Conservation (phyloP, 1,140 invertebrate species). For the Trypoxylus dichotomus region DNA sequence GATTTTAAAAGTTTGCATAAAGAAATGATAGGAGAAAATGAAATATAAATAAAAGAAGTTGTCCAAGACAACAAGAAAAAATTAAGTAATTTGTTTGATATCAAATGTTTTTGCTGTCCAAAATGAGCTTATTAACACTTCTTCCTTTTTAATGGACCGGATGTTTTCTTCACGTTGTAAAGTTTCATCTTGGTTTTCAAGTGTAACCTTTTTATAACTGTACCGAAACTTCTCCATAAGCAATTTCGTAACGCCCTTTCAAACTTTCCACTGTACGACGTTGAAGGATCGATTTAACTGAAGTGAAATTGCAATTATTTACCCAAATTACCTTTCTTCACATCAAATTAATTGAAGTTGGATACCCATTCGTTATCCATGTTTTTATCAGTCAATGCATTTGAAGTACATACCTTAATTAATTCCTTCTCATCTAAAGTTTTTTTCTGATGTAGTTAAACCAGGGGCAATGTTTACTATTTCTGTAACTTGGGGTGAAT, state of each 20-base stretch:
- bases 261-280: neutral
- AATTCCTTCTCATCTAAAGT: constrained; percentile 35
- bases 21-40: no score
- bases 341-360: constrained; percentile 24
- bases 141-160: constrained; percentile 8
- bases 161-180: constrained; percentile 31
- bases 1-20: no score
- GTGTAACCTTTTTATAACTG: no score
- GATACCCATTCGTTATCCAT: constrained; percentile 27
- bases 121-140: no score
- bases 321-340: neutral
- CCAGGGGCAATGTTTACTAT: constrained; percentile 28
- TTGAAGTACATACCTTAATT: no score
- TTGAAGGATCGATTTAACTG: constrained; percentile 12
- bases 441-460: constrained; percentile 37
- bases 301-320: constrained; percentile 27
- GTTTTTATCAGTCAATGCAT: constrained; percentile 26
- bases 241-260: neutral
- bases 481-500: constrained; percentile 32
- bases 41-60: no score
- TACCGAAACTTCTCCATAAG: constrained; percentile 8
- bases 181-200: constrained; percentile 32
- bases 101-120: no score
- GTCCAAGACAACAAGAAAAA: no score
- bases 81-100: no score